Base-by-base conservation (phyloP, 2,113 vertebrate genomes). In the Cephalopterus ornatus region DNA sequence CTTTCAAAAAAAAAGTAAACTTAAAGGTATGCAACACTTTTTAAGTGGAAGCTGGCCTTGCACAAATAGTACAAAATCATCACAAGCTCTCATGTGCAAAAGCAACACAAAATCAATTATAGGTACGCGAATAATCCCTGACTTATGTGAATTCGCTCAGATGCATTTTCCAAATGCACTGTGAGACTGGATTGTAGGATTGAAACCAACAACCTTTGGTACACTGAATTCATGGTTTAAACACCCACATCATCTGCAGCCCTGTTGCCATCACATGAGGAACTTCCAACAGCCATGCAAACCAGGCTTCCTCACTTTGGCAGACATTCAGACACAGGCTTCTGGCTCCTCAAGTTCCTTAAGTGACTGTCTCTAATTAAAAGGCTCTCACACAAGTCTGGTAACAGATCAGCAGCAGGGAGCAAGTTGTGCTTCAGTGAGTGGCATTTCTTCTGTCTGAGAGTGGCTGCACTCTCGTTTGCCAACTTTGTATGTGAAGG, bases 231-330 rank as follows among this genome's bases (percentile, higher is more conserved):
- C 44, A 6, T 21, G 47, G 26, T 35, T 61, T 9, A 55, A 93
- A 47, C 4, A 73, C 30, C 7, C 3, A 3, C 24, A 7, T 4
- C 20, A 26, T 24, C 33, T 47, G 32, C 72, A 86, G 39, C 49
- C 24, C 16, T 67, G 14, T 3, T 85, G 70, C 39, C 47, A 19
- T 3, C 2, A 1, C 16, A 26, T 26, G 58, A 76, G 55, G 68
- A 44, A n/a, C n/a, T 10, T 42, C 19, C 19, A 19, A 12, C 23
- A 65, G 49, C 23, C 4, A 1, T 0, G 4, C 33, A 52, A 15
- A 18, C 9, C 61, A 41, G 35, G 49, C 37, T 42, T 39, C n/a
- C 63, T 66, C 68, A 61, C 22, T 24, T 23, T 44, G 68, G 47
- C 85, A 86, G 28, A 15, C 14, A 9, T 35, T 74, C 35, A 53